Conservation (phyloP, 2,888 invertebrate genomes). For the Hyposoter dolosus region DNA sequence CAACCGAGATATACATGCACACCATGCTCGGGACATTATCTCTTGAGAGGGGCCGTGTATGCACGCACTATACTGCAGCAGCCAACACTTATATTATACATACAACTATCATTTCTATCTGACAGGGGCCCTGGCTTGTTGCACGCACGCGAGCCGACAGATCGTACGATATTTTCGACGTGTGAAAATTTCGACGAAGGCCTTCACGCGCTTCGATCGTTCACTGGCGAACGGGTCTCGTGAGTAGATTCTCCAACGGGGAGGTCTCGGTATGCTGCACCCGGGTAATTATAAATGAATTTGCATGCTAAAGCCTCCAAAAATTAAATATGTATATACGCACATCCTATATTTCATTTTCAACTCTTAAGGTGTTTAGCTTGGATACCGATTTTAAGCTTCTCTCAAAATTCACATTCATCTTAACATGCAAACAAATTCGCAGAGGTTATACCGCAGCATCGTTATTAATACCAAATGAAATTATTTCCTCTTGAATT, state of each 20-base stretch:
- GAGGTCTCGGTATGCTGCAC: slow-evolving; percentile 32
- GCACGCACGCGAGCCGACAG: slow-evolving; percentile 61
- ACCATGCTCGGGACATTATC: slow-evolving; percentile 25
- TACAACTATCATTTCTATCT: slow-evolving; percentile 59
- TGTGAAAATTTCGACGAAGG: slow-evolving; percentile 62
- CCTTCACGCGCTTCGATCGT: slow-evolving; percentile 55
- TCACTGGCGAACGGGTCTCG: slow-evolving; percentile 31
- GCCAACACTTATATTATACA: slow-evolving; percentile 57
- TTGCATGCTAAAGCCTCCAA: slow-evolving; percentile 22
- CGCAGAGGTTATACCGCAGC: background rate
- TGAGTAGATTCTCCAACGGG: slow-evolving; percentile 22
- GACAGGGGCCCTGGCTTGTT: slow-evolving; percentile 57
- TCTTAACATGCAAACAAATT: slow-evolving; percentile 7
- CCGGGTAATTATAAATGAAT: slow-evolving; percentile 49
- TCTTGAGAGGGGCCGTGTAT: slow-evolving; percentile 28
- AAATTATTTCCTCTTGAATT: background rate
- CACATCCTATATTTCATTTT: slow-evolving; percentile 5
- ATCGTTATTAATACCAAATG: background rate
- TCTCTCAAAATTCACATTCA: slow-evolving; percentile 7
- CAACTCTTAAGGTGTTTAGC: slow-evolving; percentile 4
- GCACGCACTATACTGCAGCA: slow-evolving; percentile 52
- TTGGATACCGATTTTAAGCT: background rate
- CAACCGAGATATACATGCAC: background rate
- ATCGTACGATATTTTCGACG: slow-evolving; percentile 74
- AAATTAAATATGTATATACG: slow-evolving; percentile 8